Evolutionary conservation across 2,888 invertebrate species (phyloP).

Genomic region (Anorthoa munda): DNA sequence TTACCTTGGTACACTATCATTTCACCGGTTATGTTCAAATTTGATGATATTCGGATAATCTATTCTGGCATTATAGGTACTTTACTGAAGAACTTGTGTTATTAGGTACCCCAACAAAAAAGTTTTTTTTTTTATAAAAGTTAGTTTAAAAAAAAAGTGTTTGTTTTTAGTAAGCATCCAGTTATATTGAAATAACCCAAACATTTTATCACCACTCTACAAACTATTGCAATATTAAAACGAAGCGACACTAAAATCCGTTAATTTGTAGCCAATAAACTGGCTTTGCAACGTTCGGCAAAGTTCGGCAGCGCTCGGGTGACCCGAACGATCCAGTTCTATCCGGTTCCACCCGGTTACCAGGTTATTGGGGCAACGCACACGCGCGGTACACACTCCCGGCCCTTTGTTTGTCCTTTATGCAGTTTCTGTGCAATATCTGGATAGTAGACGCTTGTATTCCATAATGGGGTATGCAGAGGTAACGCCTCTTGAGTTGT

Average conservation of each 20-base stretch:
- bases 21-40: too few relatives aligned
- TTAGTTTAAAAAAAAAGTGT: too few relatives aligned
- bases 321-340: conserved; percentile 57
- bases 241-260: conserved; percentile 16
- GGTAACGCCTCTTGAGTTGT: background rate
- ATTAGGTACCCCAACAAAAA: too few relatives aligned
- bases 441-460: background rate
- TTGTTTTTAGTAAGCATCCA: too few relatives aligned
- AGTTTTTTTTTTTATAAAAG: too few relatives aligned
- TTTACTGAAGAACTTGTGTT: too few relatives aligned
- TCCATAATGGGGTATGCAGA: background rate
- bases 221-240: conserved; percentile 29
- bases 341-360: conserved; percentile 60
- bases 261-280: conserved; percentile 46
- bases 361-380: conserved; percentile 72
- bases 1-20: too few relatives aligned
- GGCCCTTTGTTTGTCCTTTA: conserved; percentile 40
- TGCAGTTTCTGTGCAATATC: conserved; percentile 48
- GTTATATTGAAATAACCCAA: conserved; percentile 10
- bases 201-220: background rate
- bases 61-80: too few relatives aligned
- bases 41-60: too few relatives aligned
- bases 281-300: conserved; percentile 43
- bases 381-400: conserved; percentile 67
- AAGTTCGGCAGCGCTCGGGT: conserved; percentile 58